Percentiles rank a stretch among this genome's conserved stretches.
phyloP scores from a whole-genome alignment of 2,797 vertebrate species.

The Lagorchestes hirsutus region DNA sequence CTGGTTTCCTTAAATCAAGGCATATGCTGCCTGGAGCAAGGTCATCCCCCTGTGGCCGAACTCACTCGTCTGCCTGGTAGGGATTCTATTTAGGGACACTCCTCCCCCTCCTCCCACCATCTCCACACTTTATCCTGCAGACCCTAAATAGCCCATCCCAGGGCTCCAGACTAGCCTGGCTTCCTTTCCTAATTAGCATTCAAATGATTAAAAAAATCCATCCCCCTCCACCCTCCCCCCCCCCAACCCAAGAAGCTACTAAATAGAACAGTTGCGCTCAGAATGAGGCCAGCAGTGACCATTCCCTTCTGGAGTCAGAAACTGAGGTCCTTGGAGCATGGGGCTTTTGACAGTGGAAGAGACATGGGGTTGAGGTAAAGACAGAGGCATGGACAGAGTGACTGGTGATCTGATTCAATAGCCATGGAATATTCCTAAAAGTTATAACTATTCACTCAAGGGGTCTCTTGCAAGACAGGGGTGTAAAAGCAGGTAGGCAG shows the following conservation, averaged over 20 bases:
- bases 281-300: conserved; percentile 51
- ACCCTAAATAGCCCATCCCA: conserved; percentile 57
- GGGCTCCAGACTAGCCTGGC: conserved; percentile 25
- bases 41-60: not conserved
- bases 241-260: conserved; percentile 46
- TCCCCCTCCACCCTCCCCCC: too few species aligned
- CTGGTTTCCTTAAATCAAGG: conserved; percentile 44
- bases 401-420: not conserved
- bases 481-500: not conserved
- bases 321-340: not conserved
- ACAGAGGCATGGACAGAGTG: not conserved
- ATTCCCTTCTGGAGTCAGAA: not conserved
- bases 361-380: not conserved
- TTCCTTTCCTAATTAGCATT: conserved; percentile 54
- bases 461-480: not conserved
- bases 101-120: conserved; percentile 58
- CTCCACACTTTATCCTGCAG: conserved; percentile 58
- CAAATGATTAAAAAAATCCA: conserved; percentile 52
- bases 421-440: not conserved
- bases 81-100: conserved; percentile 69
- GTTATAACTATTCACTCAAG: not conserved
- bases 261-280: conserved; percentile 67
- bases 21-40: conserved; percentile 18
- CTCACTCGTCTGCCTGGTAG: conserved; percentile 57
- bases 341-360: not conserved